Evolutionary conservation across 2,113 vertebrate genomes (phyloP).

Genomic region (Cervus canadensis): DNA sequence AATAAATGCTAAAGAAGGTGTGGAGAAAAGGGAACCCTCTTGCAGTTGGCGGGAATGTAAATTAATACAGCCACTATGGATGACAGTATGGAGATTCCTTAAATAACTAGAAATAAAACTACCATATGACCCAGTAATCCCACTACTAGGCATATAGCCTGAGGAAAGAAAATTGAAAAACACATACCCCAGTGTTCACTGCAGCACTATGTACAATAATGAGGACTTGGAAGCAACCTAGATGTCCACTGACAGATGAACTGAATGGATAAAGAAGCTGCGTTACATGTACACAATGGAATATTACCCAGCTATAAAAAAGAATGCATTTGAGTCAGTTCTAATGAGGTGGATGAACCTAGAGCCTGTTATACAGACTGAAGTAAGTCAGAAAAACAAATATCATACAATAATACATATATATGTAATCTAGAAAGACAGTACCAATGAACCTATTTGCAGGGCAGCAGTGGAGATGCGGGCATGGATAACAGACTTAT

Average conservation of each 20-base stretch:
- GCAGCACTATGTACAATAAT: neutral
- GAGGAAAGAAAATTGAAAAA: neutral
- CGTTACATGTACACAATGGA: neutral
- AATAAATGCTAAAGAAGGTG: neutral
- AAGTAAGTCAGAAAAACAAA: neutral
- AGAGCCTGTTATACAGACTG: neutral
- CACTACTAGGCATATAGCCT: neutral
- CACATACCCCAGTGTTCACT: neutral
- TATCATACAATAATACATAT: neutral
- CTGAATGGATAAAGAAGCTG: neutral
- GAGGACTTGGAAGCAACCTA: neutral
- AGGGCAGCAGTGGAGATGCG: neutral
- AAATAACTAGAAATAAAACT: neutral
- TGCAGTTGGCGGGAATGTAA: neutral
- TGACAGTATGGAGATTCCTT: neutral
- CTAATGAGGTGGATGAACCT: neutral
- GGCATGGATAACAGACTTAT: neutral
- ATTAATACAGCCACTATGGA: neutral
- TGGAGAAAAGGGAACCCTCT: neutral
- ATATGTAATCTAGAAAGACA: neutral
- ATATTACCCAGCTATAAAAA: neutral
- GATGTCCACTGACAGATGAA: neutral
- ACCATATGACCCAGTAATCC: neutral
- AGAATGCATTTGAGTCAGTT: neutral
- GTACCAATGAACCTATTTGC: neutral